Percentiles rank a stretch among this genome's conserved stretches.
phyloP scores from a whole-genome alignment of 2,113 vertebrate species.

The Rhea pennata region DNA sequence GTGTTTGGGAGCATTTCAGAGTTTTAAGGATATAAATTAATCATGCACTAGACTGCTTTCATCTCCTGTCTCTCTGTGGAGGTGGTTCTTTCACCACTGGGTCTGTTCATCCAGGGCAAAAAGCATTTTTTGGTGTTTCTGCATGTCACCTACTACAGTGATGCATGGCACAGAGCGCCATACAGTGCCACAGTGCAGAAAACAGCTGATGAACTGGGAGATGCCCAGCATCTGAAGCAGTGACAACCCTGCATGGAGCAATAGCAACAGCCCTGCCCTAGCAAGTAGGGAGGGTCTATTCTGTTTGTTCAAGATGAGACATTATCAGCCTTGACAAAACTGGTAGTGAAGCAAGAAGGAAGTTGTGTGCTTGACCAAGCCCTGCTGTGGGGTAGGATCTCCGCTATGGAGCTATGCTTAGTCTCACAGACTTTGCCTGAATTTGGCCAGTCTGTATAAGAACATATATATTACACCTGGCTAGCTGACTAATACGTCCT shows the following conservation, averaged over 20 bases:
- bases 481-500: background rate
- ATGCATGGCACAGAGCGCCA: background rate
- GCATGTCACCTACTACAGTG: background rate
- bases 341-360: background rate
- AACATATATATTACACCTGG: background rate
- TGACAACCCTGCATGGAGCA: rapidly evolving
- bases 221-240: background rate
- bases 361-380: background rate
- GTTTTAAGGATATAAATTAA: slow-evolving; percentile 48
- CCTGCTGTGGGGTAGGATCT: background rate
- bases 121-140: background rate
- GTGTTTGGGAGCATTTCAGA: slow-evolving; percentile 43
- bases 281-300: background rate
- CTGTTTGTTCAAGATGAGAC: background rate
- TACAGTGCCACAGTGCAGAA: background rate
- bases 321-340: background rate
- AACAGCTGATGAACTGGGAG: background rate
- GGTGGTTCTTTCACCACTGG: background rate
- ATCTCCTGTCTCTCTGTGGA: slow-evolving; percentile 36
- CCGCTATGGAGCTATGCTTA: background rate
- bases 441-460: background rate
- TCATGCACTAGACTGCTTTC: slow-evolving; percentile 34
- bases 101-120: background rate
- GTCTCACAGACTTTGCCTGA: background rate
- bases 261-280: background rate